Conservation (phyloP, 2,797 vertebrate genomes). For the Danio tinwini region DNA sequence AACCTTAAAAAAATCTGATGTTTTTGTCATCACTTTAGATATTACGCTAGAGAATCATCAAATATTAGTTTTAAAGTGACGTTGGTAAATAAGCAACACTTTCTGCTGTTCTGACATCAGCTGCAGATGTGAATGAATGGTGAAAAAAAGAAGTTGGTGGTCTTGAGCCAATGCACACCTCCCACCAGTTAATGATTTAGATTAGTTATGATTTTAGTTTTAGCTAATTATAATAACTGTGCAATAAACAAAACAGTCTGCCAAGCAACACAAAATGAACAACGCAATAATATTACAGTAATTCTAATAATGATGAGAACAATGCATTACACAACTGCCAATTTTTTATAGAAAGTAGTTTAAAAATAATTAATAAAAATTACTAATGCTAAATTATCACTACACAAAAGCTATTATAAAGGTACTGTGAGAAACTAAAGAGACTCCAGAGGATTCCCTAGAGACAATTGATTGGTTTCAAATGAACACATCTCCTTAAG, state of each 20-base stretch:
- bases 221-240: no score
- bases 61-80: no score
- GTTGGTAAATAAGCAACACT: no score
- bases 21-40: no score
- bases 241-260: neutral
- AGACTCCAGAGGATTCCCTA: neutral
- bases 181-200: no score
- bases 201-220: no score
- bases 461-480: constrained; percentile 30
- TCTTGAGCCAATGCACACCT: no score
- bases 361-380: neutral
- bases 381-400: neutral
- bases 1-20: no score
- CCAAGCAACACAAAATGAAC: neutral
- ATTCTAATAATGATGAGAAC: neutral
- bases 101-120: no score
- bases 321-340: neutral
- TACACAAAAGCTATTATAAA: neutral
- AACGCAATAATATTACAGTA: neutral
- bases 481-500: constrained; percentile 16
- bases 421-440: neutral
- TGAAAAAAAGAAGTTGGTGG: no score
- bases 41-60: no score
- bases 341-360: neutral
- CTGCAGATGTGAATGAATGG: no score